Evolutionary conservation across 1,140 invertebrate species (phyloP), one percentile per base, ranked within the genome.

Genomic region (Neoseiulus cucumeris): DNA sequence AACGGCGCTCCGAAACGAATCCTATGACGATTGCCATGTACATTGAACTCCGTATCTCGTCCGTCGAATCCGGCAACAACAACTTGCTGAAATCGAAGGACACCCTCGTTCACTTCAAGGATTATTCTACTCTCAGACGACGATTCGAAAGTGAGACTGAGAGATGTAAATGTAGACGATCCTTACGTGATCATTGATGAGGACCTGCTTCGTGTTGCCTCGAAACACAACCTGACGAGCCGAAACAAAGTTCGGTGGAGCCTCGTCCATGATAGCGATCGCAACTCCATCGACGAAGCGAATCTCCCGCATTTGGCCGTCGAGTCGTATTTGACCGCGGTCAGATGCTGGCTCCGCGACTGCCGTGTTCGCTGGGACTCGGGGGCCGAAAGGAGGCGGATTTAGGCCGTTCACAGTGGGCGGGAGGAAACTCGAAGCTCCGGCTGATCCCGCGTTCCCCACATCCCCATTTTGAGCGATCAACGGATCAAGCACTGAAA

Each of bases 1-100:
- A 89, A 91, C 0, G 92, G 92, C 22, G 86, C 87, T 41, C 94
- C 93, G 68, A 97, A 85, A 70, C 85, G 81, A 33, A 98, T 86
- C 67, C 83, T 79, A 70, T 77, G 79, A 41, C 72, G 71, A 47
- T 77, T 73, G 45, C 77, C 78, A 69, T 79, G 71, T 67, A 81
- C 72, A 64, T 73, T 72, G 75, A 77, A 71, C 42, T 73, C 69
- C 65, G 73, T 71, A 25, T 69, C 66, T 47, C 74, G 73, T 18
- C 72, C 74, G 41, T 73, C 72, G 59, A 69, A 68, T 25, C 66
- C 44, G 18, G 68, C 42, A 2, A 45, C 5, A 7, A 69, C 18
- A 28, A 64, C 64, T 18, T 69, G 44, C 68, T 69, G 55, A 47
- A 66, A 55, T 41, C 28, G 44, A 66, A 64, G 65, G 55, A 64